These are phyloP conservation scores for Manis crassicaudata DNA, from an alignment of 2,797 vertebrate species.

Conservation along the genomic window DNA sequence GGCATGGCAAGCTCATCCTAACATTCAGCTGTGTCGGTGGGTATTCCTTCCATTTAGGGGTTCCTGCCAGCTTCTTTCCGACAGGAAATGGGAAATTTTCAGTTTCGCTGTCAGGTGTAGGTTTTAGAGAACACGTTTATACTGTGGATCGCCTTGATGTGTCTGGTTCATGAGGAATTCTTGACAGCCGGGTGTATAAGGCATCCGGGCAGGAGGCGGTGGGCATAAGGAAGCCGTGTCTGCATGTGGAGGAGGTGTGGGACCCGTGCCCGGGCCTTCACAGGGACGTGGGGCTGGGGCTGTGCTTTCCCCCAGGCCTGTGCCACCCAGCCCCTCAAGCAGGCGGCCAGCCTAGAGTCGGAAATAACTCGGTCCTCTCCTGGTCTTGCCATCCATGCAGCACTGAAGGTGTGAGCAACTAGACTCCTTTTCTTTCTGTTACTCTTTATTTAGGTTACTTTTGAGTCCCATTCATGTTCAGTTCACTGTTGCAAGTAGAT, in stretches of 20 bases:
- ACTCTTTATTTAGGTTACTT: neutral
- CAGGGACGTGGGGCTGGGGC: fast-evolving
- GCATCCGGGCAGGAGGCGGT: neutral
- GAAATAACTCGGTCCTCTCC: fast-evolving
- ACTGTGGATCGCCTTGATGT: neutral
- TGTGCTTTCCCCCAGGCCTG: too few relatives aligned
- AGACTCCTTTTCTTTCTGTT: neutral
- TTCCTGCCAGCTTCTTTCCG: neutral
- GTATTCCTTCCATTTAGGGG: neutral
- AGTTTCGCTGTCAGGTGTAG: too few relatives aligned
- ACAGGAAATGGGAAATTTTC: neutral
- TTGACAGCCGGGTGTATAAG: neutral
- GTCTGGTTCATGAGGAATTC: neutral
- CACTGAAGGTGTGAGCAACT: fast-evolving
- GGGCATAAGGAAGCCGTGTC: neutral
- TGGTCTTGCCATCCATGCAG: fast-evolving
- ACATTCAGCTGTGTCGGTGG: fast-evolving
- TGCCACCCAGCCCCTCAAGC: neutral
- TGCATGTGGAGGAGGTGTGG: neutral
- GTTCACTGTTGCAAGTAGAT: neutral
- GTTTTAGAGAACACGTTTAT: neutral
- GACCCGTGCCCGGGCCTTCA: neutral
- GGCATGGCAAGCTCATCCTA: fast-evolving
- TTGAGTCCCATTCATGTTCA: neutral
- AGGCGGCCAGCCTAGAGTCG: neutral